Evolutionary conservation across 2,888 invertebrate species (phyloP), one percentile per base, ranked within the genome.

Genomic region (Agrilus cyanescens): DNA sequence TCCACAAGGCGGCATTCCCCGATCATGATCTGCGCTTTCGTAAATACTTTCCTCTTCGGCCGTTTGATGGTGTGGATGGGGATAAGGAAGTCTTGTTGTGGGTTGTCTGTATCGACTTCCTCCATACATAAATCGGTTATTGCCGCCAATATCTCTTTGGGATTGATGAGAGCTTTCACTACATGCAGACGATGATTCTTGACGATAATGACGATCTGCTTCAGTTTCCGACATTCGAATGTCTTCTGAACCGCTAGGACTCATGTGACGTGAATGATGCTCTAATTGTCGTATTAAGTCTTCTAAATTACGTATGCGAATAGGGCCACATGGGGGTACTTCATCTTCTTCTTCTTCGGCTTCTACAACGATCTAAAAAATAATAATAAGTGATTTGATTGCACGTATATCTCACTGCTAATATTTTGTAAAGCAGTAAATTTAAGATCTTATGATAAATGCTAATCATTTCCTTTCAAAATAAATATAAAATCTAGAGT

Each of bases 211-310:
- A 43, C 90, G 77, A 65, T 91, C 90, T 40, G 84, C 84, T 65
- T 91, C 91, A 40, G 85, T 84, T 68, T 91, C 91, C 43, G 89
- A 88, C 77, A 85, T 82, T 53, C 83, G 70, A 60, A 90, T 87
- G 60, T 91, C 91, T 63, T 90, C 90, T 13, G 89, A 89, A 47
- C 88, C 90, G 54, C 86, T 85, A 39, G 90, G 90, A 61, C 88
- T 89, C 83, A 88, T 86, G 67, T 88, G 87, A 15, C 87, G 73
- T 53, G 88, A 83, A 65, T 89, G 88, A 63, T 88, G 86, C 65
- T 89, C 88, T 55, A 90, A 70, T 66, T 88, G 89, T 42, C 90
- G 73, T 59, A 93, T 88, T 48, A 93, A 74, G 66, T 93, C 91
- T 68, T 93, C 91, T 50, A 93, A 73, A 66, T 87, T 93, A 51